phyloP scores from a whole-genome alignment of 2,888 invertebrate genomes.

The Mesochorus sp. region DNA sequence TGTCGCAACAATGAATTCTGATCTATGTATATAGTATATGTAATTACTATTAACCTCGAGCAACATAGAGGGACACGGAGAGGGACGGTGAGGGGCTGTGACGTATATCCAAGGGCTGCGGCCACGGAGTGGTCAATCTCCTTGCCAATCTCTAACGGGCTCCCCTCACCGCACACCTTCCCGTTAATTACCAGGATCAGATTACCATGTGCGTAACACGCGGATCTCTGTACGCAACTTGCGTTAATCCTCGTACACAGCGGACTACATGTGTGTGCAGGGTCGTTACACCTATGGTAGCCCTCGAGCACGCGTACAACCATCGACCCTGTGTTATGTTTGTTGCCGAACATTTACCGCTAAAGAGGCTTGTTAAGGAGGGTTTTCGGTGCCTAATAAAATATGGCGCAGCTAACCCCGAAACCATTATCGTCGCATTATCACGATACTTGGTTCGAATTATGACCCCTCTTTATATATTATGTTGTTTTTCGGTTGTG shows the following conservation, averaged over 20 bases:
- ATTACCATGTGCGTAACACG: conserved; percentile 66
- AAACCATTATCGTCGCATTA: background rate
- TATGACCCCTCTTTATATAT: too few relatives aligned
- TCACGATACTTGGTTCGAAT: too few relatives aligned
- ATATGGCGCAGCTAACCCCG: too few relatives aligned
- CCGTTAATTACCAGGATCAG: conserved; percentile 69
- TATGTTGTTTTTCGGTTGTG: too few relatives aligned
- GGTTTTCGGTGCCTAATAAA: too few relatives aligned
- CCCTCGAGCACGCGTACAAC: background rate
- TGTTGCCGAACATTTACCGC: background rate
- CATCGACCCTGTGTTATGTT: background rate
- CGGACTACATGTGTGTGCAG: conserved; percentile 55
- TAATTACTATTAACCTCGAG: conserved; percentile 60
- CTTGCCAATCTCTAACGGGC: conserved; percentile 60
- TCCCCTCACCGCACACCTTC: conserved; percentile 57
- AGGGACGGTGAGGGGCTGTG: too few relatives aligned
- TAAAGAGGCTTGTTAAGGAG: too few relatives aligned
- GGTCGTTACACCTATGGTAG: conserved; percentile 44
- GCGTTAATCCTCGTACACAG: conserved; percentile 65
- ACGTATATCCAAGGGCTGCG: conserved; percentile 56
- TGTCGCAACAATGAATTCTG: conserved; percentile 27
- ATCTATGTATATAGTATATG: conserved; percentile 55
- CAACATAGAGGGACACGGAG: conserved; percentile 34
- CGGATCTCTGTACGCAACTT: conserved; percentile 60
- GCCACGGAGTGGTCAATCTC: conserved; percentile 61